These are phyloP conservation scores for Sorex araneus DNA, from an alignment of 2,113 vertebrate species.

Conservation along the genomic window DNA sequence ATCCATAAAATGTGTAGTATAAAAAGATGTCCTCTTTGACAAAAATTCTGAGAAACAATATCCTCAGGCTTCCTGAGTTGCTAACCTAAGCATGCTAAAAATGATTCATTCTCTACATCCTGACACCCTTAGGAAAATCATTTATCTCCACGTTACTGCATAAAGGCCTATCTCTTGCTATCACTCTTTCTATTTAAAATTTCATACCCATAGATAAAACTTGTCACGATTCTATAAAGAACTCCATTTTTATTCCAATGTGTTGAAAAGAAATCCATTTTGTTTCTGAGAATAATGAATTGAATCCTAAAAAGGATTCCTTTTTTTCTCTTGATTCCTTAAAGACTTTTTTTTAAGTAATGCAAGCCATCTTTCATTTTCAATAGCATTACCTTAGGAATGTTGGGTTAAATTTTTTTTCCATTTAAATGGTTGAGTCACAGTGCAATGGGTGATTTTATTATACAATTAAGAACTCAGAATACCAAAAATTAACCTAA, in stretches of 20 bases:
- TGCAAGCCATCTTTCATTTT: constrained; percentile 72
- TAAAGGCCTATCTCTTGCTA: constrained; percentile 72
- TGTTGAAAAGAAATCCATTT: constrained; percentile 79
- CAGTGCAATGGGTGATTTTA: constrained; percentile 61
- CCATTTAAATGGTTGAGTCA: constrained; percentile 56
- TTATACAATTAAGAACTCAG: constrained; percentile 68
- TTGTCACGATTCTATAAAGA: constrained; percentile 74
- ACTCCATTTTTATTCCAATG: constrained; percentile 74
- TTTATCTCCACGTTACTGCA: constrained; percentile 72
- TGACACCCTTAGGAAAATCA: constrained; percentile 62
- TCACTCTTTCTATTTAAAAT: constrained; percentile 75
- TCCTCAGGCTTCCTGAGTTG: constrained; percentile 25
- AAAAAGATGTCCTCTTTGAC: constrained; percentile 35
- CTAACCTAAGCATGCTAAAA: constrained; percentile 68
- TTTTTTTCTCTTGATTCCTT: constrained; percentile 66
- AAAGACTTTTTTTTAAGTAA: constrained; percentile 71
- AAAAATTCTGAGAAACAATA: constrained; percentile 17
- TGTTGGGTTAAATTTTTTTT: constrained; percentile 75
- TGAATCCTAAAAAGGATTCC: constrained; percentile 68
- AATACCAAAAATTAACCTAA: constrained; percentile 69
- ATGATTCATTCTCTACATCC: constrained; percentile 74
- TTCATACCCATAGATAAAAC: constrained; percentile 80
- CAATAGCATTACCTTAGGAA: constrained; percentile 68
- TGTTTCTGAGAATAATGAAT: constrained; percentile 77
- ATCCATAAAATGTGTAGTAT: constrained; percentile 45